These are phyloP conservation scores for Mechanitis mazaeus DNA, from an alignment of 2,888 invertebrate species.

Conservation along the genomic window DNA sequence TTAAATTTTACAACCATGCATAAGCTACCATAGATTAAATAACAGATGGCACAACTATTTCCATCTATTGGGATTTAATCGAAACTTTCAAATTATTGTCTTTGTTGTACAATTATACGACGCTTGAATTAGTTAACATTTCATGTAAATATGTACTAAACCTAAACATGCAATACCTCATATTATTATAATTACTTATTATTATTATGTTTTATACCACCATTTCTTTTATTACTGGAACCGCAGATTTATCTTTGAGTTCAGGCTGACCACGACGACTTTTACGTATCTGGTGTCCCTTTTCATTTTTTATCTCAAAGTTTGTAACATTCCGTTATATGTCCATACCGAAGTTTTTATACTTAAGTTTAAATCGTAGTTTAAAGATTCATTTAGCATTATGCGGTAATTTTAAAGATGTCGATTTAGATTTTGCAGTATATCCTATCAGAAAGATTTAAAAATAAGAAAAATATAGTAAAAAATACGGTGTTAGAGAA, in stretches of 20 bases:
- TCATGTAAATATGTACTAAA: too few species aligned
- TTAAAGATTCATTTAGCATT: not conserved
- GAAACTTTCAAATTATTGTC: not conserved
- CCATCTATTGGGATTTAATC: not conserved
- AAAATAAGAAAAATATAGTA: too few species aligned
- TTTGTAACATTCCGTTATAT: constrained; percentile 40
- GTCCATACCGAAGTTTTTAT: constrained; percentile 23
- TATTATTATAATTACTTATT: too few species aligned
- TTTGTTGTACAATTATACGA: not conserved
- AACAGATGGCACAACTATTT: constrained; percentile 11
- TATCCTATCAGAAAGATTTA: too few species aligned
- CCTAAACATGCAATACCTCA: too few species aligned
- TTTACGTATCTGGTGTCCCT: constrained; percentile 31
- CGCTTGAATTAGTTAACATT: not conserved
- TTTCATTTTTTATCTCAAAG: constrained; percentile 38
- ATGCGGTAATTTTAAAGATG: not conserved
- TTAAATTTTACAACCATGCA: constrained; percentile 68
- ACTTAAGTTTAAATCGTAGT: not conserved
- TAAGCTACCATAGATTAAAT: constrained; percentile 46
- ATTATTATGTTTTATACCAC: not conserved
- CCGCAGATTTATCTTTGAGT: constrained; percentile 17
- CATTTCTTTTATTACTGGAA: not conserved
- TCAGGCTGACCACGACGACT: constrained; percentile 32
- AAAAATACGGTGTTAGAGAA: too few species aligned
- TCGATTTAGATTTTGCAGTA: too few species aligned